These are phyloP conservation scores for Felis chaus DNA, from an alignment of 2,113 vertebrate species.

Conservation along the genomic window DNA sequence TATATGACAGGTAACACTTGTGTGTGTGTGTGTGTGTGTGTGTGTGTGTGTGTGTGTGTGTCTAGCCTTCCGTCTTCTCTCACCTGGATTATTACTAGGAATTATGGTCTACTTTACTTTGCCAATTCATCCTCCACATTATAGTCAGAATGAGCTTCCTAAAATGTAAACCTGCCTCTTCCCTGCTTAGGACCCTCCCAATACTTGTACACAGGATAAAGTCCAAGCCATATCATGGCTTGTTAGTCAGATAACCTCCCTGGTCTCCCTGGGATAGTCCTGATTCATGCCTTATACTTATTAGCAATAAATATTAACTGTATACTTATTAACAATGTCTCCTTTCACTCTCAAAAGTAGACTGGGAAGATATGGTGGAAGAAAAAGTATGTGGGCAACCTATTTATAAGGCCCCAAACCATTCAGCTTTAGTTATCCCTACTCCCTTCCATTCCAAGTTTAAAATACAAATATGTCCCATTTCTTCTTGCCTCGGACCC, in stretches of 20 bases:
- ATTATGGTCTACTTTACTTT: not conserved
- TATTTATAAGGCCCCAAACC: not conserved
- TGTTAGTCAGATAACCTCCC: not conserved
- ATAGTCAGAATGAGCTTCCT: not conserved
- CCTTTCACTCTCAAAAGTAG: not conserved
- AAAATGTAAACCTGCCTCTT: not conserved
- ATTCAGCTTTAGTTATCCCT: not conserved
- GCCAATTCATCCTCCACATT: not conserved
- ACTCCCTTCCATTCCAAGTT: not conserved
- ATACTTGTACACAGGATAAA: not conserved
- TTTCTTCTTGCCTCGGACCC: not conserved
- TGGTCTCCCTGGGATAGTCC: not conserved
- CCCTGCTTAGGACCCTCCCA: not conserved
- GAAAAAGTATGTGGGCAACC: not conserved
- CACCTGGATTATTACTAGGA: not conserved
- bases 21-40: rapidly evolving
- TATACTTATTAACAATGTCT: not conserved
- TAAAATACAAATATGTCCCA: not conserved
- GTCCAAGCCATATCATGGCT: not conserved
- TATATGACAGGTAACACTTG: not conserved
- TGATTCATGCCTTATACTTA: not conserved
- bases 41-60: too few relatives aligned
- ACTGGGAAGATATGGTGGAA: not conserved
- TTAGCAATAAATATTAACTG: not conserved
- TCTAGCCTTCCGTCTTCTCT: not conserved